A percentile compares a stretch with the other conserved stretches of the same genome.
Evolutionary conservation across 2,113 vertebrate species (phyloP).

Genomic region (Limanda limanda): DNA sequence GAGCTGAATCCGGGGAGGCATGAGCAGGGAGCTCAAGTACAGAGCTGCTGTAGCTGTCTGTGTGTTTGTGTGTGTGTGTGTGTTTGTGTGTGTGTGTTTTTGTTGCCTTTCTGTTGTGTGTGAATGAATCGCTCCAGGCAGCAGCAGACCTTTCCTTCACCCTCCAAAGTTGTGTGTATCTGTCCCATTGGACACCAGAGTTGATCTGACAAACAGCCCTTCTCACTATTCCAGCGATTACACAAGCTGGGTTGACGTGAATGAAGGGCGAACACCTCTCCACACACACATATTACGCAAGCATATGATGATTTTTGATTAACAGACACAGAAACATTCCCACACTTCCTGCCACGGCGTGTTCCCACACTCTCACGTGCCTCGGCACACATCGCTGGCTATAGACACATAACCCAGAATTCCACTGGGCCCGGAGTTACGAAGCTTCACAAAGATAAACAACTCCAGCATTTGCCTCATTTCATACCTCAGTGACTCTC

Average conservation of each 20-base stretch:
- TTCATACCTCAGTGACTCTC: conserved; percentile 68
- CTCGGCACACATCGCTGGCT: conserved; percentile 44
- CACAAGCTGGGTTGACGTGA: conserved; percentile 11
- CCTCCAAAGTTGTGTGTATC: conserved; percentile 51
- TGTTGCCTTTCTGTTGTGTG: conserved; percentile 8
- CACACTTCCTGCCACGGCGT: not conserved
- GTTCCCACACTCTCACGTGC: conserved; percentile 8
- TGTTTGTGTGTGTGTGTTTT: conserved; percentile 20
- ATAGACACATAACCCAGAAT: conserved; percentile 58
- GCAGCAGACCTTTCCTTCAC: conserved; percentile 65
- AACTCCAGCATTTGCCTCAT: conserved; percentile 68
- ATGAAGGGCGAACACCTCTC: conserved; percentile 11
- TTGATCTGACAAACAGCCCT: conserved; percentile 45
- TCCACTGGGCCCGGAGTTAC: conserved; percentile 48
- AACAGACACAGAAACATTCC: conserved; percentile 25
- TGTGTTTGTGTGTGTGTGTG: conserved; percentile 11
- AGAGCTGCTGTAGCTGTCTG: conserved; percentile 37
- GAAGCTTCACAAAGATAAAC: conserved; percentile 66
- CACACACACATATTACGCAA: conserved; percentile 11
- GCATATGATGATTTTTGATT: conserved; percentile 13
- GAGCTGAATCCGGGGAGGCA: conserved; percentile 44
- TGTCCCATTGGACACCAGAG: conserved; percentile 51
- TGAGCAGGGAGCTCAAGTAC: conserved; percentile 39
- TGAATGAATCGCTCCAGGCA: conserved; percentile 60
- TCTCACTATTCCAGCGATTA: conserved; percentile 20